These are phyloP conservation scores for Cryptophagus acutangulus DNA, from an alignment of 2,888 invertebrate genomes.

Conservation along the genomic window DNA sequence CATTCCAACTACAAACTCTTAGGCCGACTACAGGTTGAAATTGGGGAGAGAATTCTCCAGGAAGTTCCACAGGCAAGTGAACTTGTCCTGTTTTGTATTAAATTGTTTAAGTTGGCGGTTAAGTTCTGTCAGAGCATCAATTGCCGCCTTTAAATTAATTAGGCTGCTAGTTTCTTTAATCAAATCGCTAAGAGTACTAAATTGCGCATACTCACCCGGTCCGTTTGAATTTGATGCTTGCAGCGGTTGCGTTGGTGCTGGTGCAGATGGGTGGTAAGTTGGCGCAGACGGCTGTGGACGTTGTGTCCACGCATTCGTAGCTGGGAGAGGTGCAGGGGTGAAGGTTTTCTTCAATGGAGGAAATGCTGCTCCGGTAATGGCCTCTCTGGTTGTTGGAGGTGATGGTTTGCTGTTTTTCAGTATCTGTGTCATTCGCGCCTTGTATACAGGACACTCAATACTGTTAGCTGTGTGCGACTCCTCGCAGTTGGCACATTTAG, in stretches of 20 bases:
- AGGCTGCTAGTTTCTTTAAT: not conserved
- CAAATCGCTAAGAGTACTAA: too few species aligned
- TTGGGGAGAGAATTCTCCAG: too few species aligned
- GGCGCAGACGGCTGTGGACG: not conserved
- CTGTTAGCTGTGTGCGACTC: not conserved
- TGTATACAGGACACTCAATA: not conserved
- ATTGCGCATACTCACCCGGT: too few species aligned
- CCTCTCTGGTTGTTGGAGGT: not conserved
- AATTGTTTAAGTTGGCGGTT: too few species aligned
- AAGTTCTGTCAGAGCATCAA: not conserved
- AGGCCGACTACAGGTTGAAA: too few species aligned
- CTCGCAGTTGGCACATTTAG: conserved; percentile 4
- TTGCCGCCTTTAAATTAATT: not conserved
- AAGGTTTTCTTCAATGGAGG: too few species aligned
- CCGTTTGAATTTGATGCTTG: too few species aligned
- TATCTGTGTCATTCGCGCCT: not conserved
- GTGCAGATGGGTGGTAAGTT: not conserved
- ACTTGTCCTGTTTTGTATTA: too few species aligned
- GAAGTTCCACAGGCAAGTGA: too few species aligned
- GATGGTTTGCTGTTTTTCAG: not conserved
- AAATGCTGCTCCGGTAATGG: not conserved
- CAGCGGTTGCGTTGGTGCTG: not conserved
- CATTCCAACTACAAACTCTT: not conserved
- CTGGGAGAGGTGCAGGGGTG: not conserved
- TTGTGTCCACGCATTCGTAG: not conserved